phyloP scores from a whole-genome alignment of 2,113 vertebrate genomes.

The Tyto alba region DNA sequence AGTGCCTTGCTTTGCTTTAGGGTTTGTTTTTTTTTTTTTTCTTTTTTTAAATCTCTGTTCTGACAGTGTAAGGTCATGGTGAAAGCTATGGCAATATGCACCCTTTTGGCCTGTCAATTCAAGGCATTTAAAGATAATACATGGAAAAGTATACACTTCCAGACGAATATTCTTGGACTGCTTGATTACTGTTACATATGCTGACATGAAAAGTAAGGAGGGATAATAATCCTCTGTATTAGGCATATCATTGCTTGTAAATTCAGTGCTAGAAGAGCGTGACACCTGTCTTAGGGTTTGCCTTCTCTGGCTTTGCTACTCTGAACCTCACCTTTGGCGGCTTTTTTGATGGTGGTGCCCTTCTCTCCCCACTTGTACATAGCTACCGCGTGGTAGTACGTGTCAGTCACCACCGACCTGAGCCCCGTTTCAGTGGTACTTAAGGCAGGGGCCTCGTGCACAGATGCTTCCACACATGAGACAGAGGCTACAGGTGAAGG shows the following conservation, averaged over 20 bases:
- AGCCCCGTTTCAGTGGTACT: not conserved
- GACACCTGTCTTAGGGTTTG: not conserved
- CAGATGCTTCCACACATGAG: not conserved
- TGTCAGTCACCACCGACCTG: rapidly evolving
- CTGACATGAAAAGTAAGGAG: not conserved
- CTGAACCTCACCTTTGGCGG: not conserved
- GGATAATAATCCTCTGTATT: not conserved
- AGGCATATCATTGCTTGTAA: not conserved
- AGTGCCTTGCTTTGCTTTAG: not conserved
- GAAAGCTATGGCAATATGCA: not conserved
- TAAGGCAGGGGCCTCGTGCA: not conserved
- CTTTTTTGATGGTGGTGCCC: not conserved
- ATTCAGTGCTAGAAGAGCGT: rapidly evolving
- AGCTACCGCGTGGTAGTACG: rapidly evolving
- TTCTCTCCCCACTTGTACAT: rapidly evolving
- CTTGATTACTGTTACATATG: too few relatives aligned
- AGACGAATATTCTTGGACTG: not conserved
- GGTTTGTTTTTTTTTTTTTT: rapidly evolving
- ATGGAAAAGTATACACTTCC: not conserved
- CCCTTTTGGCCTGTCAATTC: not conserved
- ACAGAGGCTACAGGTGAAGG: not conserved
- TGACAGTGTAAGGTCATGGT: not conserved
- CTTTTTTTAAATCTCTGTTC: not conserved
- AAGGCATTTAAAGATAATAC: rapidly evolving
- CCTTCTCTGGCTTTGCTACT: not conserved